Evolutionary conservation across 2,113 vertebrate species (phyloP), one percentile per base, ranked within the genome.

Genomic region (Monarcha castaneiventris): DNA sequence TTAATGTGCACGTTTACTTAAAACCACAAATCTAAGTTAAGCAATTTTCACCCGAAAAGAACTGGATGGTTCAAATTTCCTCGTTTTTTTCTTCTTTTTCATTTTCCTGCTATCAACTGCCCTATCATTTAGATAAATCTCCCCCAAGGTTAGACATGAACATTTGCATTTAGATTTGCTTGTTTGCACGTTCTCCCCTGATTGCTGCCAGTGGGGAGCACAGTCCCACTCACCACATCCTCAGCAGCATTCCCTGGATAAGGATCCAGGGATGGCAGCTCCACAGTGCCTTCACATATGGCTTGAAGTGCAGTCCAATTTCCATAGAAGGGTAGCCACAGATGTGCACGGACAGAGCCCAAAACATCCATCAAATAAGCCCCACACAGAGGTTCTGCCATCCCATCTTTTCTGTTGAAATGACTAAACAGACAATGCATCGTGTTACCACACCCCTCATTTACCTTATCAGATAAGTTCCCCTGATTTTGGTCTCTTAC

Each of bases 11-110:
- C 19, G 0, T 96, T 91, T 71, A 91, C 58, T 48, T 85, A 93
- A 97, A 97, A 61, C 87, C 96, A 91, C 92, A 95, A 58, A 90
- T 89, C 43, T 90, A 58, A 56, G 39, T 95, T 93, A 95, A 80
- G 89, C 72, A 90, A 86, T 88, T 83, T 93, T 90, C 92, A 88
- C 54, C 61, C 90, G 7, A 88, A 88, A 91, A 88, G 26, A 89
- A 91, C 78, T 71, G 56, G 16, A 74, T 95, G 58, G 32, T 82
- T 96, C 71, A 41, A 75, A 8, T 72, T 30, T 41, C 49, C 58
- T 81, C 21, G 0, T 6, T 64, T 61, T 75, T 63, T 37, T 2
- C 7, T n/a, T 62, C 17, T 46, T 75, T 39, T 77, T 55, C 37
- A 72, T 49, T 37, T 26, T 22, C 39, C 54, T 58, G 44, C 63